Conservation (phyloP, 2,113 vertebrate genomes). For the Phasianus colchicus region DNA sequence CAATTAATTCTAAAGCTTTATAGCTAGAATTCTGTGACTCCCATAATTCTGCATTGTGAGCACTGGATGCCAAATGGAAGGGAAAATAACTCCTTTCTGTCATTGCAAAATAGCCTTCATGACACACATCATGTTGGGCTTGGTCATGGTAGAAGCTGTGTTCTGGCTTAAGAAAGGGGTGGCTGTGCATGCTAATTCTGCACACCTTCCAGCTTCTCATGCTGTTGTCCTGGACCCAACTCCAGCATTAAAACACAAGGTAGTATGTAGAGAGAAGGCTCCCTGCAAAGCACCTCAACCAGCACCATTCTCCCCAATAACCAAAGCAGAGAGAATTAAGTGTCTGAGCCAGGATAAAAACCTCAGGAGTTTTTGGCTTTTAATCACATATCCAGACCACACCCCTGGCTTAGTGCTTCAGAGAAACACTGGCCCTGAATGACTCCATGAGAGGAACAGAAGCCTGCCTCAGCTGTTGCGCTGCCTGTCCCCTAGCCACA, state of each 20-base stretch:
- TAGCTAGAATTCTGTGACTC: not conserved
- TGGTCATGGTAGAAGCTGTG: rapidly evolving
- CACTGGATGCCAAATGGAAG: not conserved
- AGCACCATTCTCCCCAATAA: not conserved
- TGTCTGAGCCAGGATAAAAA: constrained; percentile 39
- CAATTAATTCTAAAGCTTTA: not conserved
- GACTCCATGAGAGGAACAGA: not conserved
- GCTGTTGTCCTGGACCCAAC: not conserved
- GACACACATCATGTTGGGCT: not conserved
- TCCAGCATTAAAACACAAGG: not conserved
- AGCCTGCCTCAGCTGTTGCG: not conserved
- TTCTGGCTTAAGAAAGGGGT: not conserved
- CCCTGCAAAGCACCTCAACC: not conserved
- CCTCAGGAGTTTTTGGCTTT: not conserved
- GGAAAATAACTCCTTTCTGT: not conserved
- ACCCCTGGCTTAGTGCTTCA: not conserved
- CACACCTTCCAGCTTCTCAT: not conserved
- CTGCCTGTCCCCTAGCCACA: not conserved
- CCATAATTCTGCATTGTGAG: rapidly evolving
- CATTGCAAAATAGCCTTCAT: not conserved
- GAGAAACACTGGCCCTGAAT: not conserved
- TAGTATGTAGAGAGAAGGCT: not conserved
- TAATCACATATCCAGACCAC: not conserved
- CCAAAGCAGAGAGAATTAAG: not conserved
- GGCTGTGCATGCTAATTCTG: not conserved